Base-by-base conservation (phyloP, 1,140 invertebrate species). In the Adoxophyes honmai region DNA sequence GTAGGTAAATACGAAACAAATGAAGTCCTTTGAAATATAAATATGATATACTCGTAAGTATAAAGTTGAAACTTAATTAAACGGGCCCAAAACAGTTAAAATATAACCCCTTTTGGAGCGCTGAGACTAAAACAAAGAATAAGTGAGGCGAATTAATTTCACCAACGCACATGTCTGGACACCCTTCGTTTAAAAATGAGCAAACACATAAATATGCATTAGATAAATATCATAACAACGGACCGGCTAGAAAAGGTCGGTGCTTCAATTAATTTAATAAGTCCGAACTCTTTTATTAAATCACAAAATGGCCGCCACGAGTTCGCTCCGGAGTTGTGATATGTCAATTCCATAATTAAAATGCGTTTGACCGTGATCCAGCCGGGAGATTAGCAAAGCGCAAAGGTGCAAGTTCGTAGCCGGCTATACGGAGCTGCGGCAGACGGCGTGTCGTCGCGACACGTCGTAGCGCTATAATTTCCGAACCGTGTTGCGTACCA, bases 271-370 rank as follows among this genome's bases (percentile, higher is more conserved):
- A 84, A 83, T 82, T 78, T 81, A 63, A 66, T 71, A 78, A 79
- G 73, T 76, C 59, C 68, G 72, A 81, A 82, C 82, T 82, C 78
- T 86, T 88, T 85, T 88, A 88, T 88, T 88, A 84, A 88, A 88
- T 85, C 69, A 82, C 74, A 80, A 78, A 82, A 77, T 69, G 60
- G 57, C 65, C 67, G 53, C 36, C 67, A 62, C 65, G 36, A 63
- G 72, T 59, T 60, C 58, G 21, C 52, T 33, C 18, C 34, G 34
- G 36, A 66, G 59, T 73, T 75, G 70, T 70, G 85, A 88, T 88
- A 85, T 88, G 85, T 88, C 85, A 88, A 86, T 88, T 88, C 83
- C 75, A 83, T 88, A 85, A 88, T 88, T 88, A 85, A 86, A 88
- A 82, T 83, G 73, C 85, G 76, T 83, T 86, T 88, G 85, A 88